phyloP scores from a whole-genome alignment of 1,140 invertebrate species.

The Arion vulgaris region DNA sequence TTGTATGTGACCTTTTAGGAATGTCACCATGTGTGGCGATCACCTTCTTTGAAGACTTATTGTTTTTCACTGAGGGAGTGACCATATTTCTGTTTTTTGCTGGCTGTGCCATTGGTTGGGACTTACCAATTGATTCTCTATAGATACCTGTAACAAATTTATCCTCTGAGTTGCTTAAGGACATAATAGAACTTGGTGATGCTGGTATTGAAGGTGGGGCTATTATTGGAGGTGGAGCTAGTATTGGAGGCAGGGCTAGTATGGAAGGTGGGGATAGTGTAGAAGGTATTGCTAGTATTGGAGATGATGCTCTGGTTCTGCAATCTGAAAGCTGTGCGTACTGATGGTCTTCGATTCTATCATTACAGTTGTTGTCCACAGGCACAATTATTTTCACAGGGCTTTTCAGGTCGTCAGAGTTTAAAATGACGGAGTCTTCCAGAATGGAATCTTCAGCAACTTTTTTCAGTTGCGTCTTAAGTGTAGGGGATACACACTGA shows the following conservation, averaged over 20 bases:
- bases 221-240: no score
- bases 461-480: constrained; percentile 46
- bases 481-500: constrained; percentile 51
- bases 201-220: no score
- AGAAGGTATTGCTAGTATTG: no score
- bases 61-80: constrained; percentile 49
- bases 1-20: neutral
- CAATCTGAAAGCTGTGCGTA: neutral
- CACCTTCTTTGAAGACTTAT: constrained; percentile 36
- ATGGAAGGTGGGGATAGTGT: no score
- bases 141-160: constrained; percentile 63
- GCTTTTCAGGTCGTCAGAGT: neutral
- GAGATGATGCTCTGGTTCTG: neutral
- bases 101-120: constrained; percentile 41
- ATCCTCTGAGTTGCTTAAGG: constrained; percentile 45
- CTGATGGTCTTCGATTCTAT: neutral
- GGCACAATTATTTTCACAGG: neutral
- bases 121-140: constrained; percentile 58
- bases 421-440: neutral
- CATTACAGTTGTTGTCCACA: neutral
- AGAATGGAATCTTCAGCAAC: constrained; percentile 40
- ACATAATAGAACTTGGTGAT: neutral
- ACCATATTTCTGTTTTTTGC: constrained; percentile 44
- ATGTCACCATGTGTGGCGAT: constrained; percentile 23
- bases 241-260: no score